Percentiles rank a stretch among this genome's conserved stretches.
Evolutionary conservation across 2,888 invertebrate species (phyloP).

Genomic region (Falcaria lacertinaria): DNA sequence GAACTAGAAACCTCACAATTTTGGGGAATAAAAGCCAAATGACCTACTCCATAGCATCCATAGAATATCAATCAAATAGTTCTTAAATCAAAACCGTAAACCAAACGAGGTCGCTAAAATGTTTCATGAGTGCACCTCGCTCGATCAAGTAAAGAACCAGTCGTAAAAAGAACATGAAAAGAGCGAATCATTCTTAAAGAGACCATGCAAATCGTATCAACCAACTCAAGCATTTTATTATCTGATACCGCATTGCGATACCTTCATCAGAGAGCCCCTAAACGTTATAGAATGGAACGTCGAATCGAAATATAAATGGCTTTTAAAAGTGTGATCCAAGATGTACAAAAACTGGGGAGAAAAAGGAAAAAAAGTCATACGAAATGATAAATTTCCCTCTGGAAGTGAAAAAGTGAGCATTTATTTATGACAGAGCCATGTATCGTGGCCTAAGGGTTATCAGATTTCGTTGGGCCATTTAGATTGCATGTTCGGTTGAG

Average conservation of each 20-base stretch:
- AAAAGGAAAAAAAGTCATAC: slow-evolving; percentile 58
- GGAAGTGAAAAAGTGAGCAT: slow-evolving; percentile 68
- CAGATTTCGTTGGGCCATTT: slow-evolving; percentile 62
- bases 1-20: too few relatives aligned
- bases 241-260: slow-evolving; percentile 66
- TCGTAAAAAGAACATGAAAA: slow-evolving; percentile 5
- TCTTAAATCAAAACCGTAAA: neutral
- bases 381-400: slow-evolving; percentile 73
- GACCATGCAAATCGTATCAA: slow-evolving; percentile 57
- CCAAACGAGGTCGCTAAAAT: neutral
- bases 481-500: slow-evolving; percentile 45
- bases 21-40: too few relatives aligned
- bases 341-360: slow-evolving; percentile 66
- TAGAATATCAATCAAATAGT: neutral
- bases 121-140: too few relatives aligned
- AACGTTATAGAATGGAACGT: slow-evolving; percentile 61
- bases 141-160: neutral
- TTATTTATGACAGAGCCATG: slow-evolving; percentile 70
- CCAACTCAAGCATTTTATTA: slow-evolving; percentile 67
- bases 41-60: too few relatives aligned
- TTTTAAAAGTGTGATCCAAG: slow-evolving; percentile 76
- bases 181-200: slow-evolving; percentile 34
- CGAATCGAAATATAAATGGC: slow-evolving; percentile 71
- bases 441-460: slow-evolving; percentile 60
- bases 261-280: slow-evolving; percentile 63